Percentiles rank a stretch among this genome's conserved stretches.
These are phyloP conservation scores for Lepidothrix coronata DNA, from an alignment of 2,113 vertebrate species.

Conservation along the genomic window DNA sequence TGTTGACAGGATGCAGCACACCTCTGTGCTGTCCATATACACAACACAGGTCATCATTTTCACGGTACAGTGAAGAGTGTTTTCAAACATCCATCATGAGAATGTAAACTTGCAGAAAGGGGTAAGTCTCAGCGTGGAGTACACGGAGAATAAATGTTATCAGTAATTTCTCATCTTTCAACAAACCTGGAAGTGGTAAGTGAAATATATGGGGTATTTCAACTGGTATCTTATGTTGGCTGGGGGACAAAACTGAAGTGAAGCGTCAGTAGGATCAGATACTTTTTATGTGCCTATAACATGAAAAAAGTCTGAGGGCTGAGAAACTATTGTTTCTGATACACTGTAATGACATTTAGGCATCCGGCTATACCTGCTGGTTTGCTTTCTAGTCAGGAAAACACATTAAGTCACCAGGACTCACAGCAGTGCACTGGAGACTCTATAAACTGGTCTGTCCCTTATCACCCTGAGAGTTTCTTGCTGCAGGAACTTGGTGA, in stretches of 20 bases:
- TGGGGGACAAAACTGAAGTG: neutral
- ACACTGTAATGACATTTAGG: neutral
- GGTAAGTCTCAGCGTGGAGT: neutral
- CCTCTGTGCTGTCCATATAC: neutral
- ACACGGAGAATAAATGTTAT: neutral
- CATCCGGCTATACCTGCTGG: neutral
- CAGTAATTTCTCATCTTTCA: neutral
- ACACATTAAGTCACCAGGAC: neutral
- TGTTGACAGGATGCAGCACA: neutral
- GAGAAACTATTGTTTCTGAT: slow-evolving; percentile 30
- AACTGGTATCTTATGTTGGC: neutral
- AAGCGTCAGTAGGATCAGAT: neutral
- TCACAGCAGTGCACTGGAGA: neutral
- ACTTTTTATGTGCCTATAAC: neutral
- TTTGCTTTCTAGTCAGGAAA: slow-evolving; percentile 23
- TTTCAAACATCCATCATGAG: neutral
- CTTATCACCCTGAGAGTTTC: neutral
- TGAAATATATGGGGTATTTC: neutral
- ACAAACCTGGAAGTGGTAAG: neutral
- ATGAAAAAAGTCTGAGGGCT: neutral
- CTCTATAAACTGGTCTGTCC: neutral
- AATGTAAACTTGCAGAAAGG: neutral
- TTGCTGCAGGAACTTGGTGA: neutral
- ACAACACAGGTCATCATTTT: neutral
- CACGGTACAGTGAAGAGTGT: neutral